A percentile compares a stretch with the other conserved stretches of the same genome.
Conservation (phyloP, 2,113 vertebrate genomes). For the Etheostoma spectabile region DNA sequence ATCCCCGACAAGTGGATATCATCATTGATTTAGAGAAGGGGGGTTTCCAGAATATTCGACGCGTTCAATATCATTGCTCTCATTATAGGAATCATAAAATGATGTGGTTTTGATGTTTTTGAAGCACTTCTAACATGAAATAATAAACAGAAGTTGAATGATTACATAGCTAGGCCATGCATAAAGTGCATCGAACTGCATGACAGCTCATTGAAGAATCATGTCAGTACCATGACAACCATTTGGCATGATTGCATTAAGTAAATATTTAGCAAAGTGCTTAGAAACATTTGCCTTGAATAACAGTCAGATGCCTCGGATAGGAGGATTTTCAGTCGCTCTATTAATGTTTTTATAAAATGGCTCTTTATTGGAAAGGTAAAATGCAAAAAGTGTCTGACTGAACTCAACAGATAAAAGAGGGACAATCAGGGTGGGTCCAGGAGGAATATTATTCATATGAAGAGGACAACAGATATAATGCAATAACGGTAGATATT, state of each 20-base stretch:
- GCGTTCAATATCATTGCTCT: background rate
- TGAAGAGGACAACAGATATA: slow-evolving; percentile 61
- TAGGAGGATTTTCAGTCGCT: slow-evolving; percentile 31
- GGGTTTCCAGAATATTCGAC: background rate
- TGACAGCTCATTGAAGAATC: slow-evolving; percentile 29
- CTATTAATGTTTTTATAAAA: slow-evolving; percentile 48
- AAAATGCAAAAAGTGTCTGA: slow-evolving; percentile 60
- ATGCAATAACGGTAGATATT: slow-evolving; percentile 64
- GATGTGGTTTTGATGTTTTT: background rate
- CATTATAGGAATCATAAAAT: slow-evolving; percentile 5
- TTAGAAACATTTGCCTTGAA: slow-evolving; percentile 47
- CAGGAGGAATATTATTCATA: slow-evolving; percentile 56
- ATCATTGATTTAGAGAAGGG: background rate
- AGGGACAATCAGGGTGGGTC: slow-evolving; percentile 42
- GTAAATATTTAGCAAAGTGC: slow-evolving; percentile 43
- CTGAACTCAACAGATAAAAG: slow-evolving; percentile 59
- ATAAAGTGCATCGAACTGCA: background rate
- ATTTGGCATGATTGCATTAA: slow-evolving; percentile 39
- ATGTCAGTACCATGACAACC: slow-evolving; percentile 41
- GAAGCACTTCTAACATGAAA: slow-evolving; percentile 6
- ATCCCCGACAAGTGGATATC: background rate
- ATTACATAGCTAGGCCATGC: slow-evolving; percentile 19
- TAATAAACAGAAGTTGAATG: slow-evolving; percentile 23
- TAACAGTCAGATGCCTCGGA: slow-evolving; percentile 35
- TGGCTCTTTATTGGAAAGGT: slow-evolving; percentile 38